Conservation (phyloP, 2,113 vertebrate genomes). For the Amia ocellicauda region DNA sequence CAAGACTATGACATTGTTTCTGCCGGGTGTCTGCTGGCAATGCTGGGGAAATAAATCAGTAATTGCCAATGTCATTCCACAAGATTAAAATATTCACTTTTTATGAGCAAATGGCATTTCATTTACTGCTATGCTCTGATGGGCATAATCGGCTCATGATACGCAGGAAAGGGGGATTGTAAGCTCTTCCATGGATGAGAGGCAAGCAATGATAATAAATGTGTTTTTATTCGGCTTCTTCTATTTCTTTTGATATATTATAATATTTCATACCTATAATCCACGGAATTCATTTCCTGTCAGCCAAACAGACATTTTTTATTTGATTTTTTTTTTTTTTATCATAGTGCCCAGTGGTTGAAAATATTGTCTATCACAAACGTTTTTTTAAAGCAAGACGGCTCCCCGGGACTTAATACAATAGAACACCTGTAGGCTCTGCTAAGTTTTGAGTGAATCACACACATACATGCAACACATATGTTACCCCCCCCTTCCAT, state of each 20-base stretch:
- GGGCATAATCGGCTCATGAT: constrained; percentile 32
- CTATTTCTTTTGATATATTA: constrained; percentile 18
- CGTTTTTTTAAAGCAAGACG: constrained; percentile 6
- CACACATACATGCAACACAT: too few species aligned
- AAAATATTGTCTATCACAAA: constrained; percentile 9
- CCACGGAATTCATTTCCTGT: constrained; percentile 18
- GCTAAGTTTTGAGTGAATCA: constrained; percentile 3
- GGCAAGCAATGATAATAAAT: constrained; percentile 13
- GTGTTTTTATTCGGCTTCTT: constrained; percentile 8
- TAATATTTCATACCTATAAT: constrained; percentile 30
- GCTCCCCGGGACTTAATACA: not conserved
- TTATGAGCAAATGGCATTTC: constrained; percentile 30
- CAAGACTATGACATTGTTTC: constrained; percentile 22
- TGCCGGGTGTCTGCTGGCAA: constrained; percentile 14
- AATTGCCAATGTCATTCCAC: constrained; percentile 27
- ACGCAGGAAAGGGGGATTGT: constrained; percentile 24
- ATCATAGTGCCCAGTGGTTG: constrained; percentile 6
- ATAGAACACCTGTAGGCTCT: not conserved
- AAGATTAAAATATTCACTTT: constrained; percentile 24
- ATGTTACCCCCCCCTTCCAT: too few species aligned
- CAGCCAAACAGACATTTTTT: constrained; percentile 4
- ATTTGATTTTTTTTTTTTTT: constrained; percentile 26
- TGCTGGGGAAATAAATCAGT: constrained; percentile 19
- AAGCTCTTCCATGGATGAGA: constrained; percentile 19
- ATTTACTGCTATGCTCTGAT: constrained; percentile 32